phyloP scores from a whole-genome alignment of 2,888 invertebrate genomes.

The Patella ulyssiponensis region DNA sequence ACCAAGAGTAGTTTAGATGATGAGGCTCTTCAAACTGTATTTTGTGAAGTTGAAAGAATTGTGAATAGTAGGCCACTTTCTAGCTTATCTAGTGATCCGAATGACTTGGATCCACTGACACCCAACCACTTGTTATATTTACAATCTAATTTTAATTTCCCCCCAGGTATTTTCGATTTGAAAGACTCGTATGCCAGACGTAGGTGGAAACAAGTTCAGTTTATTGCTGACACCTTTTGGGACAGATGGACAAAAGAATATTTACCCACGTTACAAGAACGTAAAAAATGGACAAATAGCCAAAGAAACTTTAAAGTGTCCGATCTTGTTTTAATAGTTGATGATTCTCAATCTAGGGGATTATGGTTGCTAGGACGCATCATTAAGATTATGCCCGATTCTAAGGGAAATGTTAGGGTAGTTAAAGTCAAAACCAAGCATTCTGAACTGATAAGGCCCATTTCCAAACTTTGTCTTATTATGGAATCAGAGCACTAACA shows the following conservation, averaged over 20 bases:
- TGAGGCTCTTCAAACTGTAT: conserved; percentile 32
- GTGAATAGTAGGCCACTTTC: conserved; percentile 37
- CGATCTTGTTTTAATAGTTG: conserved; percentile 17
- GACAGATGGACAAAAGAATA: conserved; percentile 31
- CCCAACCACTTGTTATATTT: conserved; percentile 36
- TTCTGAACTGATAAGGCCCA: conserved; percentile 14
- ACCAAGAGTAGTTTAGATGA: conserved; percentile 7
- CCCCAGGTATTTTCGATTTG: conserved; percentile 35
- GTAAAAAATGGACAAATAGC: conserved; percentile 27
- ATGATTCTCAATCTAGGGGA: conserved; percentile 14
- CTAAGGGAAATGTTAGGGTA: conserved; percentile 16
- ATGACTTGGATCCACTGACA: conserved; percentile 16
- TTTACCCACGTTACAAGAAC: conserved; percentile 26
- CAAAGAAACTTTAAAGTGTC: conserved; percentile 3
- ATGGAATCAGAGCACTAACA: conserved; percentile 12
- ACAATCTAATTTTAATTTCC: conserved; percentile 13
- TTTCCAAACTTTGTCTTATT: conserved; percentile 21
- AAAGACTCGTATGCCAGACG: conserved; percentile 32
- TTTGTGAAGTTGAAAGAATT: conserved; percentile 37
- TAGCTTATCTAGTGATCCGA: conserved; percentile 19
- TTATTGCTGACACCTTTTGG: conserved; percentile 37
- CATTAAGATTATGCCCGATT: background rate
- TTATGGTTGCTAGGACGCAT: conserved; percentile 15
- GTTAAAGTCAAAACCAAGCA: conserved; percentile 19
- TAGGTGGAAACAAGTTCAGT: conserved; percentile 41